These are phyloP conservation scores for Melipona quadrifasciata DNA, from an alignment of 1,140 invertebrate species.

Conservation along the genomic window DNA sequence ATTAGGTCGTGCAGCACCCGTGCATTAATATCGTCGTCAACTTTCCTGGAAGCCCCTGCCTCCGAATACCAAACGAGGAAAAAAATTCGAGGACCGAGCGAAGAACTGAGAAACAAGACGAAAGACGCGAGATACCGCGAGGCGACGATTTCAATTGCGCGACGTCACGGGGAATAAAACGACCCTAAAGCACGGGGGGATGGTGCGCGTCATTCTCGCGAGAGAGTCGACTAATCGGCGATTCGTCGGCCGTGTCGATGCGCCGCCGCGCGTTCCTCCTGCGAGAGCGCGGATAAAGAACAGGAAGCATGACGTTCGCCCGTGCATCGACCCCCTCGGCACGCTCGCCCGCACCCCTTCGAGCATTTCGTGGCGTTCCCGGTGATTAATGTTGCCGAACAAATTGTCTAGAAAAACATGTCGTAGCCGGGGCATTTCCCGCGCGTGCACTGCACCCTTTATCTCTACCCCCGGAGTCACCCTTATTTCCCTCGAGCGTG, in stretches of 20 bases:
- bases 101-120: neutral
- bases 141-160: neutral
- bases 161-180: neutral
- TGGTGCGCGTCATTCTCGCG: slow-evolving; percentile 16
- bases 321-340: slow-evolving; percentile 52
- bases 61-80: neutral
- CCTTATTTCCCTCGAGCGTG: slow-evolving; percentile 73
- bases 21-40: neutral
- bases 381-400: slow-evolving; percentile 84
- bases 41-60: neutral
- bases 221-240: slow-evolving; percentile 32
- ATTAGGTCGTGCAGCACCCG: neutral
- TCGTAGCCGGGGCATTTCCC: slow-evolving; percentile 72
- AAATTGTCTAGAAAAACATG: slow-evolving; percentile 84
- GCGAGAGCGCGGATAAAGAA: slow-evolving; percentile 36
- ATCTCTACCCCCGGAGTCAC: slow-evolving; percentile 78
- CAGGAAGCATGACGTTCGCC: slow-evolving; percentile 42
- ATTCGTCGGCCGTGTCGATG: slow-evolving; percentile 15
- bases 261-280: neutral
- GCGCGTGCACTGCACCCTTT: slow-evolving; percentile 79
- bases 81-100: neutral
- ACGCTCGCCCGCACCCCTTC: slow-evolving; percentile 44
- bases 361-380: slow-evolving; percentile 67
- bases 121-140: neutral
- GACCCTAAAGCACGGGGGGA: neutral